Evolutionary conservation across 2,888 invertebrate species (phyloP), one percentile per base, ranked within the genome.

Genomic region (Eupithecia inturbata): DNA sequence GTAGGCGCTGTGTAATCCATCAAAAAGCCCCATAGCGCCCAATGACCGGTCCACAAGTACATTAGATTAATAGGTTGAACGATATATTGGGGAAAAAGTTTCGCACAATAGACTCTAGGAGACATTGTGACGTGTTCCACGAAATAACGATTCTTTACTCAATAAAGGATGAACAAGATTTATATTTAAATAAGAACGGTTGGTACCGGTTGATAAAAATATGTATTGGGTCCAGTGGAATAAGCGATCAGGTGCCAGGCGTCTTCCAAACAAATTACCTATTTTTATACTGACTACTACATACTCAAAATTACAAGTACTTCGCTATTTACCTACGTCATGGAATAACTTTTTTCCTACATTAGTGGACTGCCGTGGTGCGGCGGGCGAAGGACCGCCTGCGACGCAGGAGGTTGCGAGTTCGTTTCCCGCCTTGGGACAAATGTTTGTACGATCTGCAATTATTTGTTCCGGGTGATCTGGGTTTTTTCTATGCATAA

Each of bases 1-100:
- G 60, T 84, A 81, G 76, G 80, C 79, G n/a, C 80, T 79, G 74
- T 66, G 39, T 83, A 82, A 88, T 87, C 87, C 86, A 87, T 88
- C 87, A 88, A 84, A 86, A 84, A 80, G 78, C 79, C 71, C 68
- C 72, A 70, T 70, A 60, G 73, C 57, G 14, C 68, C 72, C 70
- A 64, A 39, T 74, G 64, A 62, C 73, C 72, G 68, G 66, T 64
- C 63, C 36, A 31, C 10, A 16, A 66, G 66, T 64, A 14, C 45
- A 69, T 69, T 69, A 41, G 62, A 66, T 62, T 28, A 62, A 64
- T 70, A 70, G 70, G 36, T 10, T 26, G 60, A 68, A 68, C 60
- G 36, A 28, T 36, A 57, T 68, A 53, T 67, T 68, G 26, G 16
- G 39, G 39, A 41, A 39, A 66, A 39, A 39, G 66, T 66, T 66